Conservation (phyloP, 2,888 invertebrate genomes). For the Lamellibrachia columna region DNA sequence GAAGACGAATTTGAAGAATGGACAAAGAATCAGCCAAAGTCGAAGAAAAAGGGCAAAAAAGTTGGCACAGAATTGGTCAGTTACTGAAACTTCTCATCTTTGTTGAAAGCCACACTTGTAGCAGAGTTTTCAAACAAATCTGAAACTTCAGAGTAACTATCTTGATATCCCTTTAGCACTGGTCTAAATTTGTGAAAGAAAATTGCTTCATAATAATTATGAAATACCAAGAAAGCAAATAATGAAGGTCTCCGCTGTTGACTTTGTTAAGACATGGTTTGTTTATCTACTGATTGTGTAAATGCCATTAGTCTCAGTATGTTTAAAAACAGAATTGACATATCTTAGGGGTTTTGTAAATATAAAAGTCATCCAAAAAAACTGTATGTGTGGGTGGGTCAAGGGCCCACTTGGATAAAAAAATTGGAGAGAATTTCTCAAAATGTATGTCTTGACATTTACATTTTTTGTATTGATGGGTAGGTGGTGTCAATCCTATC, state of each 20-base stretch:
- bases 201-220: not conserved
- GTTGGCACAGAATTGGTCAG: conserved; percentile 68
- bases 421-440: too few species aligned
- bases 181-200: not conserved
- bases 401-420: too few species aligned
- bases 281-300: too few species aligned
- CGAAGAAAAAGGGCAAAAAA: conserved; percentile 71
- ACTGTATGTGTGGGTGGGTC: too few species aligned
- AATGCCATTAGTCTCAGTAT: too few species aligned
- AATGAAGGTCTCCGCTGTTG: not conserved
- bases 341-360: too few species aligned
- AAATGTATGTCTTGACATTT: too few species aligned
- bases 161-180: not conserved
- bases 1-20: conserved; percentile 79
- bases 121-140: not conserved
- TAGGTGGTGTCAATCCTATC: too few species aligned
- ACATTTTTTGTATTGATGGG: too few species aligned
- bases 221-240: not conserved
- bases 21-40: conserved; percentile 51
- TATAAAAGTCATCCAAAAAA: too few species aligned
- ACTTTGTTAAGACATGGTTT: too few species aligned
- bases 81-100: conserved; percentile 68
- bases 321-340: too few species aligned
- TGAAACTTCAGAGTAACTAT: not conserved
- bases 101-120: conserved; percentile 38